Base-by-base conservation (phyloP, 2,797 vertebrate genomes). In the Rhinogobio ventralis region DNA sequence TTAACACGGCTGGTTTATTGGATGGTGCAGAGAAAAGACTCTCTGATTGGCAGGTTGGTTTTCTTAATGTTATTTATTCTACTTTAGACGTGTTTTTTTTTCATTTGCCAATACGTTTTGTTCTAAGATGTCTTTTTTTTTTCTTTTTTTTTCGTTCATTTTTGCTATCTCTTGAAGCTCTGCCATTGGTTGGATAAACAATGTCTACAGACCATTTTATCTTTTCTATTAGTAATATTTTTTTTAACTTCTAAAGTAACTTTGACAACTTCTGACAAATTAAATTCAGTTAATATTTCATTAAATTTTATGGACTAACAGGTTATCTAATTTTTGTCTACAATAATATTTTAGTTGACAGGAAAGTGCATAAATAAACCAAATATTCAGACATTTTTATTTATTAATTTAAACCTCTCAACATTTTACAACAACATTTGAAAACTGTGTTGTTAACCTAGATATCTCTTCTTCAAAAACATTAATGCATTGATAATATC, bases 1-100 rank as follows among this genome's bases (percentile, higher is more conserved):
- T 78, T n/a, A 84, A 53, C 83, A 76, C 39, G 82, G 74, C 76
- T 88, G 64, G 87, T 88, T 86, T 73, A 86, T 88, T 74, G 62
- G 81, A 73, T 45, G 62, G 20, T 66, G 67, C 30, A 46, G 15
- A 30, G 13, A 67, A 69, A 49, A 20, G 11, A 8, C 57, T 71
- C 36, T 51, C 25, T 39, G 75, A 81, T 83, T 78, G 75, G 76
- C 17, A 51, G n/a, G 51, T 53, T 86, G 49, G 25, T 53, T 80
- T 78, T 66, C 28, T 73, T 55, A 62, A 10, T 84, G 49, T 75
- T 60, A 49, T 36, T 77, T 51, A 42, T 53, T 39, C 46, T 36
- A 36, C 17, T 81, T 69, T 73, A 25, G 15, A 25, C 15, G 0
- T 33, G 5, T 36, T 6, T 36, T 1, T 3, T 79, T 66, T 49